These are phyloP conservation scores for Melinaea marsaeus DNA, from an alignment of 2,888 invertebrate species.

Conservation along the genomic window DNA sequence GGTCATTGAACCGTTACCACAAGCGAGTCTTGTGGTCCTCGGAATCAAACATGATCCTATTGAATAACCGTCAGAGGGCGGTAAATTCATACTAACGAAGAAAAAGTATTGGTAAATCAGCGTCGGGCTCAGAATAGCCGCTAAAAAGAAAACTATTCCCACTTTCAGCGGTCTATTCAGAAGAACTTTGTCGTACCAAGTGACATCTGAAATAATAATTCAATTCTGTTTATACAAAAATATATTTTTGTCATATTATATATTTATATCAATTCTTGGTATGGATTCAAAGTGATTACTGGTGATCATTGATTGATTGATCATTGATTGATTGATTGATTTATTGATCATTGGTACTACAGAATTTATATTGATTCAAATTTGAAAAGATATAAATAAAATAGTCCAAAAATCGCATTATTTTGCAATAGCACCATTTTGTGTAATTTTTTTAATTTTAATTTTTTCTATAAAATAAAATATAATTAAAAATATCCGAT, in stretches of 20 bases:
- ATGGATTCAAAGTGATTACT: no score
- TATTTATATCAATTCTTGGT: not conserved
- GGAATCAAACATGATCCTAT: conserved; percentile 60
- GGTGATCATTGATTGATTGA: no score
- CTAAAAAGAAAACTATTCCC: conserved; percentile 39
- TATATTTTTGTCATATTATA: conserved; percentile 1
- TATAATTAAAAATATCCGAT: not conserved
- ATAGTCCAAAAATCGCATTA: not conserved
- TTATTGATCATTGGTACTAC: no score
- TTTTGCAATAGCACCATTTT: not conserved
- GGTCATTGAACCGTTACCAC: conserved; percentile 53
- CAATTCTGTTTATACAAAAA: not conserved
- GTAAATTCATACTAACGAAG: conserved; percentile 42
- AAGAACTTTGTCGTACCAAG: conserved; percentile 62
- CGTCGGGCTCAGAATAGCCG: conserved; percentile 49
- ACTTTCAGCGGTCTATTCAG: conserved; percentile 60
- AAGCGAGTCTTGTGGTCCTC: conserved; percentile 51
- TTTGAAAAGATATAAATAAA: no score
- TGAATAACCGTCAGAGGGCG: conserved; percentile 60
- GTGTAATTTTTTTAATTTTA: not conserved
- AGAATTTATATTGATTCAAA: no score
- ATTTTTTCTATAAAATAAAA: not conserved
- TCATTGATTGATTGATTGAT: no score
- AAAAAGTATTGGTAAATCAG: conserved; percentile 57
- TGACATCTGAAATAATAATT: conserved; percentile 49